phyloP scores from a whole-genome alignment of 2,113 vertebrate genomes.

The Canis aureus region DNA sequence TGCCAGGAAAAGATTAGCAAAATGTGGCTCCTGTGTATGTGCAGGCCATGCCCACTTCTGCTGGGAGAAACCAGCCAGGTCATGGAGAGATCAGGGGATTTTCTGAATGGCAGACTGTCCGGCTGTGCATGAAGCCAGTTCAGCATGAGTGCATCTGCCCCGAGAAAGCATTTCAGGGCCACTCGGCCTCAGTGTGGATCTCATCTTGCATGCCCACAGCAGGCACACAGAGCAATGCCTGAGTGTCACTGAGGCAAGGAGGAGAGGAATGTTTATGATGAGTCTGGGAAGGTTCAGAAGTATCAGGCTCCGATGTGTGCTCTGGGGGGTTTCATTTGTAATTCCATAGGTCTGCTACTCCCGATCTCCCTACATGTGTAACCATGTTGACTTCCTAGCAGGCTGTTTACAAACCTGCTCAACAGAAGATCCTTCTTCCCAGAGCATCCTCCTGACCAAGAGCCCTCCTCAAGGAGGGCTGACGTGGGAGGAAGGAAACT shows the following conservation, averaged over 20 bases:
- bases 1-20: background rate
- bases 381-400: background rate
- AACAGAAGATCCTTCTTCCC: background rate
- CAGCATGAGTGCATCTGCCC: rapidly evolving
- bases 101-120: background rate
- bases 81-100: background rate
- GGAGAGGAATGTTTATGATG: too few relatives aligned
- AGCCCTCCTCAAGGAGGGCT: background rate
- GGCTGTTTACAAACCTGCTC: background rate
- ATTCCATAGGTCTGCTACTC: background rate
- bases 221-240: rapidly evolving
- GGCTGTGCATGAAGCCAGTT: rapidly evolving
- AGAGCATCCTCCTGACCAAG: background rate
- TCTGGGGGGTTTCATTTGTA: background rate
- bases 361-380: background rate
- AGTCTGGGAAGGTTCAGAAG: background rate
- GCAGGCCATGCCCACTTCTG: background rate
- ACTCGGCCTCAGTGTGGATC: background rate
- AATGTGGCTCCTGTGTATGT: background rate
- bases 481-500: background rate
- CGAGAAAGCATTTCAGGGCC: rapidly evolving
- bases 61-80: background rate
- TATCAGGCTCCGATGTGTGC: rapidly evolving
- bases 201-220: background rate
- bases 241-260: background rate